Evolutionary conservation across 2,888 invertebrate species (phyloP).

Genomic region (Antheraea yamamai): DNA sequence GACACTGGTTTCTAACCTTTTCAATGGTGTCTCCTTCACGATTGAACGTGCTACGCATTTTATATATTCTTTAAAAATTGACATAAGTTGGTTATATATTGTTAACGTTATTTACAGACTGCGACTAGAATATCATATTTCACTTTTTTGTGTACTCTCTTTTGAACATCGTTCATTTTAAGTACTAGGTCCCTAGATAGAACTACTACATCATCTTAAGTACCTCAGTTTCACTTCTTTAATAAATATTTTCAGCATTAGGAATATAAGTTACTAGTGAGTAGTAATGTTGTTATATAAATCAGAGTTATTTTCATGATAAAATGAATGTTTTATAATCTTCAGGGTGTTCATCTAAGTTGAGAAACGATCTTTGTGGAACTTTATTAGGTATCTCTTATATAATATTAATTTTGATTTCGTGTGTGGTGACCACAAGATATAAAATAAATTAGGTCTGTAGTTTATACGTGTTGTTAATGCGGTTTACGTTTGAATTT

Average conservation of each 20-base stretch:
- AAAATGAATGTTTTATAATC: neutral
- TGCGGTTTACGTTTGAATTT: neutral
- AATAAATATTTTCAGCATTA: neutral
- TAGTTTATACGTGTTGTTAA: slow-evolving; percentile 23
- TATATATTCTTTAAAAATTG: too few species aligned
- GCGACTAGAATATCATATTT: neutral
- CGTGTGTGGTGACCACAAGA: neutral
- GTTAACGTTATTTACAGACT: neutral
- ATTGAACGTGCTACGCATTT: too few species aligned
- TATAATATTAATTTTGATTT: neutral
- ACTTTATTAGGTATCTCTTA: neutral
- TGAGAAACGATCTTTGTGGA: neutral
- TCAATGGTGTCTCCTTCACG: too few species aligned
- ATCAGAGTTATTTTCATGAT: neutral
- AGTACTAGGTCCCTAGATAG: neutral
- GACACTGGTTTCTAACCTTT: neutral
- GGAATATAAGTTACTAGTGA: neutral
- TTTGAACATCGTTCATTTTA: neutral
- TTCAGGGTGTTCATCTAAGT: neutral
- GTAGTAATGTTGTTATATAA: neutral
- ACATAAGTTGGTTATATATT: too few species aligned
- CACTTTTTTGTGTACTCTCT: neutral
- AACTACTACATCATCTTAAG: neutral
- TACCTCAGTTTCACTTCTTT: neutral
- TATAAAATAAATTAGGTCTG: neutral